Conservation (phyloP, 2,888 invertebrate species). For the Ypsolopha scabrella region DNA sequence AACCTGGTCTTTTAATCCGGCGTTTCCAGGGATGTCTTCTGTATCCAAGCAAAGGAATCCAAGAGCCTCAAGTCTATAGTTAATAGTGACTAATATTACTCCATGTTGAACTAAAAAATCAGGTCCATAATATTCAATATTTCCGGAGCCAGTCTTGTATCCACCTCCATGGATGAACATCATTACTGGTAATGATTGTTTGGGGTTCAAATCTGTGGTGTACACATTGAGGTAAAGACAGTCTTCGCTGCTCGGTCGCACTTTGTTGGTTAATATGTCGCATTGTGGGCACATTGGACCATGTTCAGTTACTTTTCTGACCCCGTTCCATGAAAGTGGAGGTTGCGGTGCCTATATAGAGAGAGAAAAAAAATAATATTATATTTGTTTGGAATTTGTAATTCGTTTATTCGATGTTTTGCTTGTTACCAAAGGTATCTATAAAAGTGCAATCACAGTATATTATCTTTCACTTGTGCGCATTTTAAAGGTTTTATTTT, state of each 20-base stretch:
- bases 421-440: too few relatives aligned
- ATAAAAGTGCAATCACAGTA: too few relatives aligned
- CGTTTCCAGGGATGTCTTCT: constrained; percentile 58
- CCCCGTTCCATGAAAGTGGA: constrained; percentile 8
- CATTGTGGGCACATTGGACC: constrained; percentile 13
- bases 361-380: too few relatives aligned
- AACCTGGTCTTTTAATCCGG: constrained; percentile 34
- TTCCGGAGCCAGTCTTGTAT: constrained; percentile 51
- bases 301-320: constrained; percentile 12
- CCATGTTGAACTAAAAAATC: constrained; percentile 63
- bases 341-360: constrained; percentile 11
- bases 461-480: too few relatives aligned
- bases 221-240: constrained; percentile 18
- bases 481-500: too few relatives aligned
- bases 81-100: constrained; percentile 45
- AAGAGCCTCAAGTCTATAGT: too few relatives aligned
- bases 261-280: constrained; percentile 8
- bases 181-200: constrained; percentile 11
- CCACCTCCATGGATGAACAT: constrained; percentile 36
- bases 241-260: constrained; percentile 15
- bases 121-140: constrained; percentile 60
- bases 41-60: too few relatives aligned
- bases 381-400: too few relatives aligned
- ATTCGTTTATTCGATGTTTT: too few relatives aligned
- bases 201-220: constrained; percentile 8